Conservation (phyloP, 64 coral and sea anemone species). For the Orbicella faveolata region DNA sequence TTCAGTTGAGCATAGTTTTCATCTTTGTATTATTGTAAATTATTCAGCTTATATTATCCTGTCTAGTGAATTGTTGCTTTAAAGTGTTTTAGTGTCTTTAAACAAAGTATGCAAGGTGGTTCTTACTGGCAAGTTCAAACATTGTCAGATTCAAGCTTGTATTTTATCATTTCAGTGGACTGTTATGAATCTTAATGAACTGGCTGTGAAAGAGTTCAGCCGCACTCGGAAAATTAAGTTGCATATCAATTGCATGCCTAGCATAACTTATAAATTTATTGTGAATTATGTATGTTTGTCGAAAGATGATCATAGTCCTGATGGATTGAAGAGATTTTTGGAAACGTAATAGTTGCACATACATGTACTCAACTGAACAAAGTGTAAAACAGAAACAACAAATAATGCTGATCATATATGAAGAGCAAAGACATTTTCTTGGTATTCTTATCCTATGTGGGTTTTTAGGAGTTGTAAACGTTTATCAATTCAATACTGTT, state of each 20-base stretch:
- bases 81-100: background rate
- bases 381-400: background rate
- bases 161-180: slow-evolving; percentile 15
- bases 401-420: background rate
- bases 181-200: background rate
- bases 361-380: slow-evolving; percentile 2
- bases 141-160: background rate
- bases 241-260: background rate
- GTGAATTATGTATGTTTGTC: background rate
- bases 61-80: no score
- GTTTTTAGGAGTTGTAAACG: slow-evolving; percentile 11
- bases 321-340: background rate
- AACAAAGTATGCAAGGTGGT: background rate
- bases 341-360: slow-evolving; percentile 22
- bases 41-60: background rate
- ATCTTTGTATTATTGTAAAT: background rate
- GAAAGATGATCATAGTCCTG: background rate
- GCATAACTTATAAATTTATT: background rate
- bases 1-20: background rate
- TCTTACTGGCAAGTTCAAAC: background rate
- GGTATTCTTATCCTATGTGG: background rate
- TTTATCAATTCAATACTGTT: background rate
- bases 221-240: background rate
- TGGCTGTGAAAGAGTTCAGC: background rate
- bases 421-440: background rate